Conservation (phyloP, 1,140 invertebrate species). For the Lamellibrachia luymesi region DNA sequence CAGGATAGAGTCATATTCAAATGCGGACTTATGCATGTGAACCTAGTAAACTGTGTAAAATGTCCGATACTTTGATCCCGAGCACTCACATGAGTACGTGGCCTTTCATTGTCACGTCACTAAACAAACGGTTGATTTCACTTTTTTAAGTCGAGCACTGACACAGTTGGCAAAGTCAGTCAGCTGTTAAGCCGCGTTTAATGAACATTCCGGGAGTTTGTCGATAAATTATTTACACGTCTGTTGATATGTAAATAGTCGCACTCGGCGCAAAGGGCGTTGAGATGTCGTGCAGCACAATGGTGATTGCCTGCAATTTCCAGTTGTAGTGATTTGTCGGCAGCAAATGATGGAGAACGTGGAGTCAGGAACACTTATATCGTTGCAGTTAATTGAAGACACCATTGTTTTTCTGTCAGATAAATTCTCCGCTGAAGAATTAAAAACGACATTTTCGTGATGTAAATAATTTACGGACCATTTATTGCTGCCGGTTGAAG, state of each 20-base stretch:
- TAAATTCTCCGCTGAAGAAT: no score
- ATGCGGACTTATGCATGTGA: background rate
- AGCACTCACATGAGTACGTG: background rate
- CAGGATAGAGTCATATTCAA: background rate
- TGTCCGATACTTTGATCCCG: background rate
- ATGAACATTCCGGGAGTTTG: background rate
- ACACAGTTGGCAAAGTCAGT: background rate
- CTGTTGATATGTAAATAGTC: background rate
- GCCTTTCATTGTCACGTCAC: background rate
- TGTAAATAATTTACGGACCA: background rate
- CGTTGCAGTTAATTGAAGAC: background rate
- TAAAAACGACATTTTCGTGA: background rate
- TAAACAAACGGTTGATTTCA: background rate
- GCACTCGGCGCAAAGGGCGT: no score
- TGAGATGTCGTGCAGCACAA: background rate
- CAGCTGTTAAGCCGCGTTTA: background rate
- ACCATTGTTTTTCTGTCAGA: background rate
- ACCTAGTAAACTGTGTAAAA: background rate
- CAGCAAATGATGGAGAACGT: background rate
- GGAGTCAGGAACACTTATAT: background rate
- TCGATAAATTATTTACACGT: background rate
- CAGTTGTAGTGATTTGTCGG: background rate
- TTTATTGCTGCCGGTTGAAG: no score
- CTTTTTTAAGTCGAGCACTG: background rate
- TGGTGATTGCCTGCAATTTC: background rate